Evolutionary conservation across 2,888 invertebrate species (phyloP).

Genomic region (Margaritifera margaritifera): DNA sequence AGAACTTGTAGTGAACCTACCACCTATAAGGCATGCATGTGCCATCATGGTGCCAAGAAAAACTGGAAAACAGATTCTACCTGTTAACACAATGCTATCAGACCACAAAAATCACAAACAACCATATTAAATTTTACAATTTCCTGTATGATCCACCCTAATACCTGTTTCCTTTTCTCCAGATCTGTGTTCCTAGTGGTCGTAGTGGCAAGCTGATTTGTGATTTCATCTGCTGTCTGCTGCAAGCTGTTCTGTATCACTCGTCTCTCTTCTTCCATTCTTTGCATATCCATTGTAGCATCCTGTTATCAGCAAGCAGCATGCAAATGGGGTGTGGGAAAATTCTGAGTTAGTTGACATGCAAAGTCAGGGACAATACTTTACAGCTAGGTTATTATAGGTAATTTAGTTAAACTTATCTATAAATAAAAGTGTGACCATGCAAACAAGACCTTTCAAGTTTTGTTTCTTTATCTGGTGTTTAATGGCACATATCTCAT

Average conservation of each 20-base stretch:
- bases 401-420: background rate
- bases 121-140: no score
- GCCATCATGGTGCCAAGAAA: background rate
- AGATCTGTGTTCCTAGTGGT: slow-evolving; percentile 56
- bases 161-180: slow-evolving; percentile 67
- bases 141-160: background rate
- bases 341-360: slow-evolving; percentile 11
- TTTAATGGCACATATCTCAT: no score
- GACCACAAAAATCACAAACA: background rate
- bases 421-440: background rate
- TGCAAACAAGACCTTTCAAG: slow-evolving; percentile 4
- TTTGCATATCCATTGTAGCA: slow-evolving; percentile 52
- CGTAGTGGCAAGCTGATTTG: slow-evolving; percentile 50
- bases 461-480: no score
- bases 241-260: slow-evolving; percentile 64
- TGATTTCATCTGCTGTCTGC: slow-evolving; percentile 63
- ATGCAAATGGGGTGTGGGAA: slow-evolving; percentile 1
- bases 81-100: background rate
- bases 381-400: background rate
- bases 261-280: slow-evolving; percentile 58
- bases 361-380: no score
- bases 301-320: slow-evolving; percentile 43
- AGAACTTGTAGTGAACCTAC: no score
- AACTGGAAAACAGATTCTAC: background rate
- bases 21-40: no score